A percentile compares a stretch with the other conserved stretches of the same genome.
These are phyloP conservation scores for Zygaena filipendulae DNA, from an alignment of 2,888 invertebrate genomes.

Conservation along the genomic window DNA sequence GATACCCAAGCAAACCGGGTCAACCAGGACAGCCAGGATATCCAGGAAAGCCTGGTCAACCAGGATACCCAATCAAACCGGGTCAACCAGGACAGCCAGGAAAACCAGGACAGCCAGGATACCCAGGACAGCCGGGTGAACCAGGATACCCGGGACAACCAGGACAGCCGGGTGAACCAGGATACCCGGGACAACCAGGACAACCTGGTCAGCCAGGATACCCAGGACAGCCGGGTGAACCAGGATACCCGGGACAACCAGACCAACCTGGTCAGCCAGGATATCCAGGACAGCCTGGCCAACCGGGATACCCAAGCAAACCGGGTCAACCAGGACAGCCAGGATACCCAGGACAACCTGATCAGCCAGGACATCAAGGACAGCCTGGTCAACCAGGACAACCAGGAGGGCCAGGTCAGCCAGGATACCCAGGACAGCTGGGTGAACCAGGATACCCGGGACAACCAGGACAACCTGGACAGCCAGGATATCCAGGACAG, in stretches of 20 bases:
- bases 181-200: constrained; percentile 13
- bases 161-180: constrained; percentile 16
- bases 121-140: constrained; percentile 15
- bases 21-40: constrained; percentile 24
- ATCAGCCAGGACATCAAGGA: constrained; percentile 10
- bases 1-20: constrained; percentile 27
- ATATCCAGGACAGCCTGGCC: constrained; percentile 16
- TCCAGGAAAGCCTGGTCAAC: constrained; percentile 22
- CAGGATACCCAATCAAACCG: constrained; percentile 21
- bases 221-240: constrained; percentile 29
- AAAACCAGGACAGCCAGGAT: constrained; percentile 16
- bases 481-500: constrained; percentile 22
- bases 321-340: constrained; percentile 15
- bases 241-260: constrained; percentile 21
- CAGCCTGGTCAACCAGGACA: constrained; percentile 16
- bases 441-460: constrained; percentile 21
- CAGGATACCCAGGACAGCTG: constrained; percentile 3
- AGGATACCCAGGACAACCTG: constrained; percentile 16
- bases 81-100: constrained; percentile 33
- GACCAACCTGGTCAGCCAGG: constrained; percentile 21
- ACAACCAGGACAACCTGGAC: constrained; percentile 29
- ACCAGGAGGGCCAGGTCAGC: constrained; percentile 17
- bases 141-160: constrained; percentile 16
- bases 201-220: constrained; percentile 18
- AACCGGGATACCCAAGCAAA: constrained; percentile 19